Evolutionary conservation across 2,888 invertebrate species (phyloP).

Genomic region (Vandiemenella viatica): DNA sequence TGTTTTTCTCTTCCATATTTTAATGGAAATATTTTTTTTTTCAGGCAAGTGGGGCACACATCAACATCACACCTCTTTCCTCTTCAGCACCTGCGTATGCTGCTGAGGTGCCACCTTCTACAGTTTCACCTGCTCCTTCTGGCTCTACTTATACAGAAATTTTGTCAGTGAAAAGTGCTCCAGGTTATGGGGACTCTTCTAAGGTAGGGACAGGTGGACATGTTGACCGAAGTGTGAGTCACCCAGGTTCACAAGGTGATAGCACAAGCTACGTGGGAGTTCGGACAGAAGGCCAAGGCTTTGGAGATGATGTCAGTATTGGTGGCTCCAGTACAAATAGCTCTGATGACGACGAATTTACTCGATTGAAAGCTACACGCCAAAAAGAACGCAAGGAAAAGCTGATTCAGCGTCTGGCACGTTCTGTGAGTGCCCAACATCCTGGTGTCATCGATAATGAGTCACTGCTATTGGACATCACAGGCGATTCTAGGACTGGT

Average conservation of each 20-base stretch:
- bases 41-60: neutral
- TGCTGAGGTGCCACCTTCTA: constrained; percentile 12
- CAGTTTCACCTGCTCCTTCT: constrained; percentile 17
- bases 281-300: constrained; percentile 6
- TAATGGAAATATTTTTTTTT: too few relatives aligned
- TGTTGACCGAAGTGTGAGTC: neutral
- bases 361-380: constrained; percentile 48
- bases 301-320: constrained; percentile 28
- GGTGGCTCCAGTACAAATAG: constrained; percentile 25
- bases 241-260: constrained; percentile 4
- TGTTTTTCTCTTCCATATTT: too few relatives aligned
- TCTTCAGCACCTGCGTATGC: constrained; percentile 16
- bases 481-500: constrained; percentile 10
- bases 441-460: constrained; percentile 18
- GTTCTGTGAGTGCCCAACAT: constrained; percentile 42
- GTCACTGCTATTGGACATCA: constrained; percentile 14
- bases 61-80: constrained; percentile 11
- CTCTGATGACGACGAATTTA: constrained; percentile 46
- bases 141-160: constrained; percentile 18
- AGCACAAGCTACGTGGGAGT: constrained; percentile 2
- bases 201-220: neutral
- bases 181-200: constrained; percentile 4
- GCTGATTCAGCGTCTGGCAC: constrained; percentile 42
- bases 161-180: constrained; percentile 16
- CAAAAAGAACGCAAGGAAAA: constrained; percentile 51